Conservation (phyloP, 2,113 vertebrate genomes). For the Apodemus speciosus region DNA sequence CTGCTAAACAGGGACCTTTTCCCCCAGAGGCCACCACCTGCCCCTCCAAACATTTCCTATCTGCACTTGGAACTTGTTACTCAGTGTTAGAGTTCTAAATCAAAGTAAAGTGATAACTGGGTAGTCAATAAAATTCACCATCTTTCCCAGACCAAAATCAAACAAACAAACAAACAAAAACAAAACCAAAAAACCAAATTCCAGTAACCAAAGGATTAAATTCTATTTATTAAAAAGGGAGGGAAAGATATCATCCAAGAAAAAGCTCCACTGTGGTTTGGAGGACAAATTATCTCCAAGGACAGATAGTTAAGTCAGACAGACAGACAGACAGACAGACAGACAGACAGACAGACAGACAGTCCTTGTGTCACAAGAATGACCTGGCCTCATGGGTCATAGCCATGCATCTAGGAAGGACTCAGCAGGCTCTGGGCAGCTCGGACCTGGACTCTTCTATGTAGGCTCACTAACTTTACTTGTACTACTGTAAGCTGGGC, state of each 20-base stretch:
- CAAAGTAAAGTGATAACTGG: background rate
- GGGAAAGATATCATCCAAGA: background rate
- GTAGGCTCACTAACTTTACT: background rate
- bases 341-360: background rate
- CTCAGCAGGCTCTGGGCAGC: background rate
- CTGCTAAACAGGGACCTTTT: background rate
- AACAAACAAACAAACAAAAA: too few species aligned
- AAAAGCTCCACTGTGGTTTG: background rate
- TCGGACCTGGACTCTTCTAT: background rate
- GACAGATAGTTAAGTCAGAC: background rate
- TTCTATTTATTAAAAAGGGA: background rate
- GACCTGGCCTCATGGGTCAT: background rate
- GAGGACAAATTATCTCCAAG: background rate
- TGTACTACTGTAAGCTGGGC: constrained; percentile 30
- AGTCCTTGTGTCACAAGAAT: background rate
- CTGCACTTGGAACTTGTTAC: constrained; percentile 44
- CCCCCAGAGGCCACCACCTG: background rate
- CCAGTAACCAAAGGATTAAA: background rate
- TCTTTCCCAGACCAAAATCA: background rate
- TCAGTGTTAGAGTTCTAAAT: constrained; percentile 43
- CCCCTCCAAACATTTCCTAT: constrained; percentile 47
- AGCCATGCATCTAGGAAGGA: background rate
- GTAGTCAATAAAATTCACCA: constrained; percentile 13
- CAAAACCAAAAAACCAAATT: background rate
- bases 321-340: background rate